Conservation (phyloP, 2,888 invertebrate genomes). For the Habroteleia sp. region DNA sequence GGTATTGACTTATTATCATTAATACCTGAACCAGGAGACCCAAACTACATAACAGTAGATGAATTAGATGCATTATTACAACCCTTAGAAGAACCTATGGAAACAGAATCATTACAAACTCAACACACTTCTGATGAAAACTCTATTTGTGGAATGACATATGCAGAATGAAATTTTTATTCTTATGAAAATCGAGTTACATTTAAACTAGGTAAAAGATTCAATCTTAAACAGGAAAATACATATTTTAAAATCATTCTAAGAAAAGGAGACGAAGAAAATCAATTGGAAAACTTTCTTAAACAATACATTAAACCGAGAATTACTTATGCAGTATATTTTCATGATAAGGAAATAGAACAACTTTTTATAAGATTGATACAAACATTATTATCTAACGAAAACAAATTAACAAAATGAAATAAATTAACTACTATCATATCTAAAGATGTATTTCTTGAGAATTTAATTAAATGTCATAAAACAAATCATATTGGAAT, state of each 20-base stretch:
- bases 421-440: slow-evolving; percentile 5
- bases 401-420: slow-evolving; percentile 18
- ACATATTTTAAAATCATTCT: slow-evolving; percentile 1
- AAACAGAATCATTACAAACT: slow-evolving; percentile 5
- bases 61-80: slow-evolving; percentile 8
- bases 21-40: slow-evolving; percentile 7
- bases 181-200: slow-evolving; percentile 6
- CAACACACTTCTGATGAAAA: slow-evolving; percentile 11
- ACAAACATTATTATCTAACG: not conserved
- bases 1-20: not conserved
- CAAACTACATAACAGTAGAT: slow-evolving; percentile 3
- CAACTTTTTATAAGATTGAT: slow-evolving; percentile 9
- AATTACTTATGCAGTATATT: slow-evolving; percentile 14
- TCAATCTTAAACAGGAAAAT: not conserved
- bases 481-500: slow-evolving; percentile 17
- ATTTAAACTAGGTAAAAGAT: not conserved
- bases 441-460: slow-evolving; percentile 1
- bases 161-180: slow-evolving; percentile 4
- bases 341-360: slow-evolving; percentile 12
- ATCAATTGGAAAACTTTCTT: slow-evolving; percentile 8
- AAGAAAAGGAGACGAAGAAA: not conserved
- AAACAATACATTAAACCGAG: slow-evolving; percentile 9
- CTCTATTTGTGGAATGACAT: slow-evolving; percentile 14
- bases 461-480: slow-evolving; percentile 13
- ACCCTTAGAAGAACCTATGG: not conserved